Evolutionary conservation across 2,797 vertebrate species (phyloP).

Genomic region (Eulemur albifrons): DNA sequence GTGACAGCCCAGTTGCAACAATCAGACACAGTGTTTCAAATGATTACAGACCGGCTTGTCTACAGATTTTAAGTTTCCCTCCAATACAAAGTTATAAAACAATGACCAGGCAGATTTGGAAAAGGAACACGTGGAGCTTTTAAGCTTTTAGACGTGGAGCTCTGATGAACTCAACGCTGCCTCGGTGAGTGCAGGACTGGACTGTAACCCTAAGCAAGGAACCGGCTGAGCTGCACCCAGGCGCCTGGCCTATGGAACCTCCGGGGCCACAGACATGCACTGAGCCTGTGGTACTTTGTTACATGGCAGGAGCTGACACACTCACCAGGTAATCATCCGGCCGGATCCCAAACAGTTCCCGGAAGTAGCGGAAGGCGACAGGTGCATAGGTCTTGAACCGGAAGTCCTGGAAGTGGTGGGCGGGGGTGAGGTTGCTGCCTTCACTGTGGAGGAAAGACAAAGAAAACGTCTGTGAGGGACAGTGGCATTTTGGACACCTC

Average conservation of each 20-base stretch:
- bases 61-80: fast-evolving
- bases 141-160: background rate
- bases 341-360: conserved; percentile 97
- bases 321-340: conserved; percentile 97
- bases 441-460: conserved; percentile 86
- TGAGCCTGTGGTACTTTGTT: fast-evolving
- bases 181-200: fast-evolving
- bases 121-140: background rate
- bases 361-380: conserved; percentile 97
- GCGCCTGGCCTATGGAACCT: background rate
- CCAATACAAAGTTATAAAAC: background rate
- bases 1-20: background rate
- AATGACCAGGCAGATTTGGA: too few relatives aligned
- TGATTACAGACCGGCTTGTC: fast-evolving
- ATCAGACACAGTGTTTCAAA: background rate
- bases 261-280: fast-evolving
- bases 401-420: conserved; percentile 97
- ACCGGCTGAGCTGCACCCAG: background rate
- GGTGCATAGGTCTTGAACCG: conserved; percentile 98
- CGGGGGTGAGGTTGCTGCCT: conserved; percentile 97
- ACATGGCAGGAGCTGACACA: fast-evolving
- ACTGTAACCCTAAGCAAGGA: background rate
- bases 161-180: fast-evolving
- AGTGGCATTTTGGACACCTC: background rate
- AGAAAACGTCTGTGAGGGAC: background rate